Base-by-base conservation (phyloP, 1,140 invertebrate species). In the Platyscapa corneri region DNA sequence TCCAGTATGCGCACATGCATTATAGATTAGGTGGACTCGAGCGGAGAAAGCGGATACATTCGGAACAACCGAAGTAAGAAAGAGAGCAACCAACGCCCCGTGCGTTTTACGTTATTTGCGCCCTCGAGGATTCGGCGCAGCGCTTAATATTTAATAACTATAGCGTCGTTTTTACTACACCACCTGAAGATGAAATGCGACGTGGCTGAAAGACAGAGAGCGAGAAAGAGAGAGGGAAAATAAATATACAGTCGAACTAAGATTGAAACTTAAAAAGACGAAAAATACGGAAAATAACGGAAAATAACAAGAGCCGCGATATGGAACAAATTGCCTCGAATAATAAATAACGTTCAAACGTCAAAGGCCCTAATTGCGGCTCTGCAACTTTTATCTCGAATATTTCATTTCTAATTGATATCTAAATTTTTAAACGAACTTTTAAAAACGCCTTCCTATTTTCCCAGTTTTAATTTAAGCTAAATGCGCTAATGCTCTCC, bases 91-190 rank as follows among this genome's bases (percentile, higher is more conserved):
- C 23, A 60, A 27, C 10, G 27, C 56, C 67, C 70, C 78, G 27
- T 74, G 67, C 65, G 70, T 81, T 85, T 75, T 49, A 74, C 77
- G 77, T 85, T 85, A 81, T 85, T 85, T 75, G 78, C 64, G 27
- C 49, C 42, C 37, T 75, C 16, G 67, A 46, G 77, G 70, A 84
- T 84, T 78, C 64, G 65, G 65, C n/a, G 18, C 20, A 30, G 20
- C 74, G 20, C 82, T 88, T 88, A 87, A 88, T 88, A 87, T 88
- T 88, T 81, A 86, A 86, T 86, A 88, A 86, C 79, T 84, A 82
- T 32, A 30, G 46, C 23, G n/a, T 39, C 32, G 39, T 76, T 18
- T n/a, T 46, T 37, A 3, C 60, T 27, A 56, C 18, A 37, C 32
- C 32, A 6, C n/a, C 32, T 30, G 76, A 78, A 78, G 6, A 56